Evolutionary conservation across 2,888 invertebrate genomes (phyloP).

Genomic region (Pherbina coryleti): DNA sequence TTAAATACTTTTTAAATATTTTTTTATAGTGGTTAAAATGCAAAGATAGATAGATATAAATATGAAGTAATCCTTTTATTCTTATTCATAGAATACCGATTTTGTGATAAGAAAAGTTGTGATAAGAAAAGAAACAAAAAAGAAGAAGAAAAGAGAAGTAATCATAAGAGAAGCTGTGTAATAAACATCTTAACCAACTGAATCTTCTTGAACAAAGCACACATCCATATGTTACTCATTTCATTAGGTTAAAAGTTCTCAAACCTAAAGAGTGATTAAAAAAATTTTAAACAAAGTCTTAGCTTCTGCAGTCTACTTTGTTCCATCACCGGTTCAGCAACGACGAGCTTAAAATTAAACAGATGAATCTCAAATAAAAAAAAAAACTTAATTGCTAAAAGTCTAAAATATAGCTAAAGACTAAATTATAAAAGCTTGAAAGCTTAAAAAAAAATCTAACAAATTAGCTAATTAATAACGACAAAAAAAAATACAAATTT

Average conservation of each 20-base stretch:
- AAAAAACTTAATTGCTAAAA: neutral
- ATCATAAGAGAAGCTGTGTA: too few relatives aligned
- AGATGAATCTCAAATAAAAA: neutral
- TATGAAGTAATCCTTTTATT: too few relatives aligned
- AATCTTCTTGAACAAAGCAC: too few relatives aligned
- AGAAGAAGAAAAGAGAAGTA: too few relatives aligned
- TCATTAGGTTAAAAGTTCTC: slow-evolving; percentile 19
- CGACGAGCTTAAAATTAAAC: neutral
- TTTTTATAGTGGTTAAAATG: too few relatives aligned
- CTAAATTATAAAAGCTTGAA: neutral
- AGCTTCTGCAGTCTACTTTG: slow-evolving; percentile 5
- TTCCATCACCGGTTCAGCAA: slow-evolving; percentile 26
- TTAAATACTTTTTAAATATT: too few relatives aligned
- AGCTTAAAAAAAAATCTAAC: neutral
- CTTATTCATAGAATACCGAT: too few relatives aligned
- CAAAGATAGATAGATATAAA: too few relatives aligned
- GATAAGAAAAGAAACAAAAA: too few relatives aligned
- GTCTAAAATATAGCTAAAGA: neutral
- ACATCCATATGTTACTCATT: neutral
- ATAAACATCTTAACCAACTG: too few relatives aligned
- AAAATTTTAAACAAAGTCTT: slow-evolving; percentile 29
- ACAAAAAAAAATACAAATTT: neutral
- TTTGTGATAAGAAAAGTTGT: too few relatives aligned
- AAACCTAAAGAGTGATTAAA: slow-evolving; percentile 23
- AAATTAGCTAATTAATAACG: neutral